Evolutionary conservation across 2,113 vertebrate species (phyloP).

Genomic region (Leucopsar rothschildi): DNA sequence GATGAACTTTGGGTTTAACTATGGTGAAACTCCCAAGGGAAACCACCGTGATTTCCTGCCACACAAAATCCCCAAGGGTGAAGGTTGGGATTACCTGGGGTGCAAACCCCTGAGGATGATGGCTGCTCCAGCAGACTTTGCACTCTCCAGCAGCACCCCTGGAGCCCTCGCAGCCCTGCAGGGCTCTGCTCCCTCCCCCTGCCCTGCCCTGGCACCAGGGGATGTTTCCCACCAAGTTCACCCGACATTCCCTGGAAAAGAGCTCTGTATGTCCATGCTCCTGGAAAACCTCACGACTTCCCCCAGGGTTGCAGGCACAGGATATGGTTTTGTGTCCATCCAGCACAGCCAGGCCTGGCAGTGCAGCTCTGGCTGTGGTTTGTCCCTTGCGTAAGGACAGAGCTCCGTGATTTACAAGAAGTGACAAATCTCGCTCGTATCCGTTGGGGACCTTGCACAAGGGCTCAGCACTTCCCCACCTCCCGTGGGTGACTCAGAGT

Average conservation of each 20-base stretch:
- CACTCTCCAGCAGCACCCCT: neutral
- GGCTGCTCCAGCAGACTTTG: neutral
- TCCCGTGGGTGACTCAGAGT: neutral
- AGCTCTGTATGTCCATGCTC: fast-evolving
- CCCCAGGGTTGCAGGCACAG: neutral
- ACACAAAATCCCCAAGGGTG: fast-evolving
- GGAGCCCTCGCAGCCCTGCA: fast-evolving
- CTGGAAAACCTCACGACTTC: neutral
- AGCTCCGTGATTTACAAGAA: neutral
- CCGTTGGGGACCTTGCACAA: neutral
- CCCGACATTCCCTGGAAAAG: fast-evolving
- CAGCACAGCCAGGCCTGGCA: fast-evolving
- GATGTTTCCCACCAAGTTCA: neutral
- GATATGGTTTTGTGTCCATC: neutral
- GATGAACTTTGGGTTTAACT: fast-evolving
- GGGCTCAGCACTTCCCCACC: neutral
- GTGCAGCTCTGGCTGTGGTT: neutral
- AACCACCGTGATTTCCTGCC: neutral
- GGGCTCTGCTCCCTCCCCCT: fast-evolving
- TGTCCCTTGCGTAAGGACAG: neutral
- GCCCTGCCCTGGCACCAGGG: neutral
- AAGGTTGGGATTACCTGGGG: fast-evolving
- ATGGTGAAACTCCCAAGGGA: neutral
- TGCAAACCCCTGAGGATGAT: fast-evolving
- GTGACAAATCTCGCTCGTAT: neutral